Percentiles rank a stretch among this genome's conserved stretches.
Conservation (phyloP, 2,888 invertebrate genomes). For the Eudemis profundana region DNA sequence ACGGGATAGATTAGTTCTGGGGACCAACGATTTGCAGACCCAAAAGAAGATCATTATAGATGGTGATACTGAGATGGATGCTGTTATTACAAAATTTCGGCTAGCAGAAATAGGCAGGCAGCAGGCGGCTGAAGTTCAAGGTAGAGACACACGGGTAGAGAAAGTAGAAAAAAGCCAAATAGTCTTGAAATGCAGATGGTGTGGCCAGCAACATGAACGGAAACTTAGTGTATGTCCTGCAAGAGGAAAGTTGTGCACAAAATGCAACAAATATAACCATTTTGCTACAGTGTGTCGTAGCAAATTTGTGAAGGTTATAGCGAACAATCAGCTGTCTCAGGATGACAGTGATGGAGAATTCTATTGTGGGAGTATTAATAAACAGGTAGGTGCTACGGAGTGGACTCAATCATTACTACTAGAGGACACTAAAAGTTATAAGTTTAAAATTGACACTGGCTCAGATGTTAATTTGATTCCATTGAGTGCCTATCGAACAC, state of each 20-base stretch:
- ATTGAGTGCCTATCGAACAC: slow-evolving; percentile 43
- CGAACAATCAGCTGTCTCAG: neutral
- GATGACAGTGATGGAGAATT: slow-evolving; percentile 21
- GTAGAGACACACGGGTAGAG: neutral
- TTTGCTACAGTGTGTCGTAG: slow-evolving; percentile 24
- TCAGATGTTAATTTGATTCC: slow-evolving; percentile 33
- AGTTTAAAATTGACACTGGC: slow-evolving; percentile 29
- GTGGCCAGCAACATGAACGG: slow-evolving; percentile 13
- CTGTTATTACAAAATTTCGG: neutral
- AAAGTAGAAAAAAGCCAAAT: neutral
- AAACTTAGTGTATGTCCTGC: slow-evolving; percentile 13
- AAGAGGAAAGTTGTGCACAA: slow-evolving; percentile 21
- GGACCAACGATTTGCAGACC: neutral
- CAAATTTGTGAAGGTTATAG: slow-evolving; percentile 1
- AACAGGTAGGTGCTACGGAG: slow-evolving; percentile 18
- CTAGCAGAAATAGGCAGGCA: neutral
- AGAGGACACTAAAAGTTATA: slow-evolving; percentile 9
- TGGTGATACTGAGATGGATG: neutral
- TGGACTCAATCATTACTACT: slow-evolving; percentile 18
- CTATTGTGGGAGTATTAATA: slow-evolving; percentile 22
- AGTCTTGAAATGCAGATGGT: slow-evolving; percentile 24
- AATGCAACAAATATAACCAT: slow-evolving; percentile 28
- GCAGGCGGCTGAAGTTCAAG: neutral
- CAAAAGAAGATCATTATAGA: neutral
- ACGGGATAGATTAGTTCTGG: neutral